Evolutionary conservation across 2,113 vertebrate genomes (phyloP).

Genomic region (Chaetops frenatus): DNA sequence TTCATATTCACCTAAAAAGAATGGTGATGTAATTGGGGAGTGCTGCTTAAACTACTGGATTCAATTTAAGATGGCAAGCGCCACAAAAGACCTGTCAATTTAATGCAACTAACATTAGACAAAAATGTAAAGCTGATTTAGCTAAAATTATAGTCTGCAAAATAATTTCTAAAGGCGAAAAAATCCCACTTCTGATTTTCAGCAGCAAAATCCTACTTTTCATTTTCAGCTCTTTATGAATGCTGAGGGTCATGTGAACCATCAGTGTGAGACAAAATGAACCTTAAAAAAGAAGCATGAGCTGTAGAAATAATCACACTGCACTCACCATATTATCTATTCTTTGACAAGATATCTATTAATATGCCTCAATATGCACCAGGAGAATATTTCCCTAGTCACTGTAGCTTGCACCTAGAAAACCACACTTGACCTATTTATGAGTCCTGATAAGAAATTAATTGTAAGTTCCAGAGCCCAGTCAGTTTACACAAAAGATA

Average conservation of each 20-base stretch:
- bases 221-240: background rate
- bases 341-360: background rate
- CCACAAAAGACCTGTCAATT: background rate
- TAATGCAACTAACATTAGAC: background rate
- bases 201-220: background rate
- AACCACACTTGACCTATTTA: background rate
- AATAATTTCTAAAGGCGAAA: background rate
- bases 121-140: background rate
- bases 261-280: background rate
- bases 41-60: constrained; percentile 22
- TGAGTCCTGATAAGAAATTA: background rate
- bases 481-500: background rate
- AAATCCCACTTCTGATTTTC: background rate
- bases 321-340: background rate
- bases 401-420: background rate
- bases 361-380: background rate
- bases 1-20: constrained; percentile 40
- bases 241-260: background rate
- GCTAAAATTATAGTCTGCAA: background rate
- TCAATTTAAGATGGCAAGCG: constrained; percentile 27
- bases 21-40: constrained; percentile 16
- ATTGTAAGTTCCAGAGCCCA: background rate
- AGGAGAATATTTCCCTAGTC: background rate
- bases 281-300: background rate
- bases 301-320: background rate